A percentile compares a stretch with the other conserved stretches of the same genome.
Evolutionary conservation across 1,140 invertebrate genomes (phyloP).

Genomic region (Drosophila auraria): DNA sequence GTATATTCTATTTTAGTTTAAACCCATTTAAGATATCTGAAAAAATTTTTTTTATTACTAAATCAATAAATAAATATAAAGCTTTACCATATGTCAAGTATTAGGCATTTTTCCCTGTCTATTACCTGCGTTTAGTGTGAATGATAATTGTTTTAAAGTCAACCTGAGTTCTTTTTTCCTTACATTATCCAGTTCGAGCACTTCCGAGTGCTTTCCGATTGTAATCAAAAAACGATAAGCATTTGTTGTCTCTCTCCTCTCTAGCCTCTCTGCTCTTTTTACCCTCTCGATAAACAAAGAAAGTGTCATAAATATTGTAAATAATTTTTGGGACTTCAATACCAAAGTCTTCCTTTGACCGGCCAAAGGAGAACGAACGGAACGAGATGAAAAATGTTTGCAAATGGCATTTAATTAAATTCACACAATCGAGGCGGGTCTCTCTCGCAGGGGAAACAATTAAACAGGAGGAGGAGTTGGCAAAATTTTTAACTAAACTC

Average conservation of each 20-base stretch:
- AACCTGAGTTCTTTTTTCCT: neutral
- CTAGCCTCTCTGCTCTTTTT: neutral
- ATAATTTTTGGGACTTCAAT: conserved; percentile 31
- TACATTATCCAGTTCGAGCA: conserved; percentile 34
- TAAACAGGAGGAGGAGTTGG: conserved; percentile 65
- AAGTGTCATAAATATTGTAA: conserved; percentile 61
- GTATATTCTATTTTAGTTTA: neutral
- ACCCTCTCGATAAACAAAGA: conserved; percentile 29
- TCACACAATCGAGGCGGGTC: conserved; percentile 14
- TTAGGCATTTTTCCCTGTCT: accelerated
- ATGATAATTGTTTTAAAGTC: neutral
- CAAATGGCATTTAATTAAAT: conserved; percentile 78
- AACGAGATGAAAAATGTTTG: conserved; percentile 33
- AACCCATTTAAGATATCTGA: neutral
- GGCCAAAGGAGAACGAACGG: neutral
- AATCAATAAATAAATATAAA: neutral
- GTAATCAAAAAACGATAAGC: conserved; percentile 60
- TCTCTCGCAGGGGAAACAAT: conserved; percentile 42
- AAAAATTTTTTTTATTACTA: neutral
- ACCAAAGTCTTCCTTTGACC: conserved; percentile 23
- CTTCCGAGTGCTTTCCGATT: conserved; percentile 37
- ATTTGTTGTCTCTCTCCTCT: conserved; percentile 33
- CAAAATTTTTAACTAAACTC: conserved; percentile 70
- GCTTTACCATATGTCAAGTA: neutral
- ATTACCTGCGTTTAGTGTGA: neutral